phyloP scores from a whole-genome alignment of 2,888 invertebrate species.

The Trachelus iudaicus region DNA sequence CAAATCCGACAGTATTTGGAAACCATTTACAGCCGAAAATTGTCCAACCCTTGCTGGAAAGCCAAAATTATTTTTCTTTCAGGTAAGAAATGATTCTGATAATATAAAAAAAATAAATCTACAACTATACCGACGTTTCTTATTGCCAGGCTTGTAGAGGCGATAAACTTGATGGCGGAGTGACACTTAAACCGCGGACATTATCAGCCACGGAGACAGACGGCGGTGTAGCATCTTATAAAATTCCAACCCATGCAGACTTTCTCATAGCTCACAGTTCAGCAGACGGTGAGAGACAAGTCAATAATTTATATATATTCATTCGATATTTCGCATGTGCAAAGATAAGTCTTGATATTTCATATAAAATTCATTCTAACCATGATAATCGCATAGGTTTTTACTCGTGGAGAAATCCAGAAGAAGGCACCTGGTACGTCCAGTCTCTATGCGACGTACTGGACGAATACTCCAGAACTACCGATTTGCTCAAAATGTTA shows the following conservation, averaged over 20 bases:
- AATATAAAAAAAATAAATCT: not conserved
- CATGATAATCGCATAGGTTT: slow-evolving; percentile 61
- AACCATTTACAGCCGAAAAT: slow-evolving; percentile 69
- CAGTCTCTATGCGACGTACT: slow-evolving; percentile 68
- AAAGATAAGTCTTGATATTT: not conserved
- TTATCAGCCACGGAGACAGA: slow-evolving; percentile 56
- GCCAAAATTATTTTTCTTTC: slow-evolving; percentile 73
- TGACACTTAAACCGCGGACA: slow-evolving; percentile 48
- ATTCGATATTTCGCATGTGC: not conserved
- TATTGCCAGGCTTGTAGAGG: slow-evolving; percentile 68
- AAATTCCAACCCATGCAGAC: slow-evolving; percentile 71
- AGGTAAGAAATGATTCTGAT: slow-evolving; percentile 59
- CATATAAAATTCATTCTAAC: not conserved
- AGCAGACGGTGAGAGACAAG: slow-evolving; percentile 65
- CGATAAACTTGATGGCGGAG: slow-evolving; percentile 62
- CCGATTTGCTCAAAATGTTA: slow-evolving; percentile 69
- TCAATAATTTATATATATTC: slow-evolving; percentile 2
- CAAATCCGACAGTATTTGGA: slow-evolving; percentile 67
- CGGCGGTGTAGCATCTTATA: slow-evolving; percentile 51
- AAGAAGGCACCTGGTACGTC: slow-evolving; percentile 72
- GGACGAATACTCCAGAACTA: slow-evolving; percentile 60
- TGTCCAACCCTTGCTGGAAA: slow-evolving; percentile 71
- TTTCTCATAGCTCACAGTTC: slow-evolving; percentile 71
- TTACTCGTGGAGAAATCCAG: slow-evolving; percentile 69
- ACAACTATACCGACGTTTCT: not conserved